phyloP scores from a whole-genome alignment of 2,888 invertebrate species.

The Abscondita cerata region DNA sequence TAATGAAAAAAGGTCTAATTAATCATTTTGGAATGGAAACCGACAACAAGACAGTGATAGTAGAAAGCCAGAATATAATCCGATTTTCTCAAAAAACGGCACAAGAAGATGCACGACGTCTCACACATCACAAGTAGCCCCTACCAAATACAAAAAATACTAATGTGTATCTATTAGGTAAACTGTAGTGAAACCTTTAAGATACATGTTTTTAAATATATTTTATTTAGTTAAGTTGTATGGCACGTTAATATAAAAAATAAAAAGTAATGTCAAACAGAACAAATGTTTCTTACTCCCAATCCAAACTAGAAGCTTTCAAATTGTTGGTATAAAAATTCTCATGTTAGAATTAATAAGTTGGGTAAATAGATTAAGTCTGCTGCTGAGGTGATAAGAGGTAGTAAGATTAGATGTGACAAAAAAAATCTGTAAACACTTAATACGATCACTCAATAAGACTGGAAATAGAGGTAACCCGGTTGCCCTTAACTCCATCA shows the following conservation, averaged over 20 bases:
- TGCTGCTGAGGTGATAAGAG: slow-evolving; percentile 9
- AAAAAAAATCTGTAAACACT: slow-evolving; percentile 27
- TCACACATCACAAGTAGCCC: slow-evolving; percentile 35
- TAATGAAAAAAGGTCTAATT: too few relatives aligned
- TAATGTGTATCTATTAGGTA: slow-evolving; percentile 16
- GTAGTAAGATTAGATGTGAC: slow-evolving; percentile 17
- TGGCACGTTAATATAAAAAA: slow-evolving; percentile 16
- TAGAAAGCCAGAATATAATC: too few relatives aligned
- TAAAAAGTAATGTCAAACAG: slow-evolving; percentile 15
- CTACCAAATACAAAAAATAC: slow-evolving; percentile 24
- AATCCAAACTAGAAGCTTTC: slow-evolving; percentile 20
- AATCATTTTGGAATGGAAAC: too few relatives aligned
- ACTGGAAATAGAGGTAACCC: too few relatives aligned
- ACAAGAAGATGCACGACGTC: slow-evolving; percentile 32
- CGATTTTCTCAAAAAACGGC: too few relatives aligned
- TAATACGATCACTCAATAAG: too few relatives aligned
- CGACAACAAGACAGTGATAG: too few relatives aligned
- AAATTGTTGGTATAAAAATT: slow-evolving; percentile 23
- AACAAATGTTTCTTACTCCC: slow-evolving; percentile 15
- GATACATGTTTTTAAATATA: slow-evolving; percentile 3
- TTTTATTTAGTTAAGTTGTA: slow-evolving; percentile 1
- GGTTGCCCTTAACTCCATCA: too few relatives aligned
- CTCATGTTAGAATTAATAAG: slow-evolving; percentile 17
- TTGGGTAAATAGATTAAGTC: slow-evolving; percentile 19
- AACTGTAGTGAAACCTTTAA: too few relatives aligned